phyloP scores from a whole-genome alignment of 2,888 invertebrate genomes.

The Cheilosia urbana region DNA sequence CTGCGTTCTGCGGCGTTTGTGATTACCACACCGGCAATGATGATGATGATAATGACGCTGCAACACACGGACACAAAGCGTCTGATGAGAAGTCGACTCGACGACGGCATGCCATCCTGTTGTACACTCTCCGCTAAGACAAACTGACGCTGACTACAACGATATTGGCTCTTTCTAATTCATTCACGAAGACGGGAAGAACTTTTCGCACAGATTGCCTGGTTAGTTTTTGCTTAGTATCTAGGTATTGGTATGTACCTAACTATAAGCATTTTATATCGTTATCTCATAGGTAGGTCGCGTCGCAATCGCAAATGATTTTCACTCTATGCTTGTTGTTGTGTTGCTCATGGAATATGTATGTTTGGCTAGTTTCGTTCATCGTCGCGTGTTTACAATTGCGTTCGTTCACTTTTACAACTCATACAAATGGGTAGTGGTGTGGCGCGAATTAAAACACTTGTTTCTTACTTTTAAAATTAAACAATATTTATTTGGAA shows the following conservation, averaged over 20 bases:
- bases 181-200: constrained; percentile 57
- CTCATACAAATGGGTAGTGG: not conserved
- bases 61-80: constrained; percentile 17
- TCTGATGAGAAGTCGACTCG: constrained; percentile 36
- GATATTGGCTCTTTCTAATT: constrained; percentile 43
- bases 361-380: constrained; percentile 41
- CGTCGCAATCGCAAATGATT: constrained; percentile 35
- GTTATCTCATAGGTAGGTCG: constrained; percentile 60
- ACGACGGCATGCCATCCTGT: not conserved
- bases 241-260: too few species aligned
- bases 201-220: constrained; percentile 44
- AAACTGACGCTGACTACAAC: constrained; percentile 64
- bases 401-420: constrained; percentile 72
- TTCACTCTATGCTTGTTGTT: constrained; percentile 11
- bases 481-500: too few species aligned
- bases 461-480: too few species aligned
- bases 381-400: constrained; percentile 74
- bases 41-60: constrained; percentile 51
- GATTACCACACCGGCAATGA: constrained; percentile 65
- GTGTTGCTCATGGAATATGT: not conserved
- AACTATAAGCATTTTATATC: constrained; percentile 16
- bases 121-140: constrained; percentile 41
- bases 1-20: constrained; percentile 37
- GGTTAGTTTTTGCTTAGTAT: constrained; percentile 43
- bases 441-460: too few species aligned